Evolutionary conservation across 2,888 invertebrate genomes (phyloP), one percentile per base, ranked within the genome.

Genomic region (Nysson spinosus): DNA sequence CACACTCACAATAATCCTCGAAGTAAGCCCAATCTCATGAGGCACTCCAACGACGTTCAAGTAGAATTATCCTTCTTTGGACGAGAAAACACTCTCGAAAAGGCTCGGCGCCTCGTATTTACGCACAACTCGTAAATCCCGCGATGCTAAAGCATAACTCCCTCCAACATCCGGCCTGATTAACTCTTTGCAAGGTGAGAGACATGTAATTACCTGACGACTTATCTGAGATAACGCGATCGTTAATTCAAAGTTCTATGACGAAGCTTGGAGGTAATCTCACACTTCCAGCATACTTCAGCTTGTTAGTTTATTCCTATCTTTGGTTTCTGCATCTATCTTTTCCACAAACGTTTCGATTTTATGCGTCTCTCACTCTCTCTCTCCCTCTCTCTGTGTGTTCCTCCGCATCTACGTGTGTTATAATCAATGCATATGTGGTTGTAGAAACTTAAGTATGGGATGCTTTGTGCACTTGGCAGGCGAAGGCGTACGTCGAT

Each of bases 191-290:
- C 68, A 67, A 79, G 70, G 68, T 58, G 72, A 66, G 72, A 79
- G 79, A 77, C 75, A 64, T 77, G 76, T 82, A 82, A 82, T 82
- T 83, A 83, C 57, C 70, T 49, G 68, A 60, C 70, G 69, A 72
- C 69, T 74, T 69, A 61, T 69, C 71, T 22, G 47, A 60, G 64
- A 78, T 78, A 71, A 75, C 70, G 57, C 67, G 70, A 75, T 78
- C 72, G 75, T 75, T 77, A 77, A 78, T 75, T 75, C 71, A 35
- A 78, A 74, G 64, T 78, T 77, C 57, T 60, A 26, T 40, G 66
- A 22, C 37, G 42, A 57, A 71, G 75, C 62, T 76, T 66, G 56
- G 56, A 39, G n/a, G 14, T 32, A 19, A 22, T 12, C 20, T 14
- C 22, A 12, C 26, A 19, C 16, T 39, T 49, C 39, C 6, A 30